Conservation (phyloP, 1,140 invertebrate genomes). For the Drosophila prosaltans region DNA sequence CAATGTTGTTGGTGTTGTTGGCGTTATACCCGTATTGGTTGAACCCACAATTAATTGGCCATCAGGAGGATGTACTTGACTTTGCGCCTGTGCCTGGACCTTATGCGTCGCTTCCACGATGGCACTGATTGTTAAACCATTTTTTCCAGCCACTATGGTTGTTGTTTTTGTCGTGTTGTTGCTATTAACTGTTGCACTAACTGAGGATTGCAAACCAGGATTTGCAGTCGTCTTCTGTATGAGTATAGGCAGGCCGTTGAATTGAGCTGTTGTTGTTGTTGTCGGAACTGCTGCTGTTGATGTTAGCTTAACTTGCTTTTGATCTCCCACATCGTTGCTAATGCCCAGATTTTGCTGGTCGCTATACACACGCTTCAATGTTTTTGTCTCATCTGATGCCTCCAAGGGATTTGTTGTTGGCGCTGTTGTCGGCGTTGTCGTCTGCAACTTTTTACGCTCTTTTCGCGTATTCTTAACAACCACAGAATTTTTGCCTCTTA, state of each 20-base stretch:
- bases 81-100: conserved; percentile 38
- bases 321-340: conserved; percentile 42
- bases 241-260: conserved; percentile 63
- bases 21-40: conserved; percentile 87
- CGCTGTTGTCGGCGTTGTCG: conserved; percentile 19
- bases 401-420: conserved; percentile 33
- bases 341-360: conserved; percentile 55
- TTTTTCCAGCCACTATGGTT: conserved; percentile 74
- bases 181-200: conserved; percentile 21
- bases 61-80: conserved; percentile 29
- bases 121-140: conserved; percentile 78
- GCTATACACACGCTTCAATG: conserved; percentile 54
- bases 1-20: conserved; percentile 54
- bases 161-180: conserved; percentile 57
- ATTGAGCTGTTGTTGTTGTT: conserved; percentile 30
- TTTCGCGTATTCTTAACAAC: conserved; percentile 93
- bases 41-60: conserved; percentile 84
- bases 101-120: conserved; percentile 75
- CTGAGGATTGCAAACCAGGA: conserved; percentile 9
- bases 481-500: conserved; percentile 93
- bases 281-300: conserved; percentile 14
- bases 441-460: conserved; percentile 86
- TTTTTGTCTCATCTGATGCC: conserved; percentile 31
- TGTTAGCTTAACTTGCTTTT: conserved; percentile 57
- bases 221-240: conserved; percentile 54